A percentile compares a stretch with the other conserved stretches of the same genome.
These are phyloP conservation scores for Oenanthe melanoleuca DNA, from an alignment of 2,113 vertebrate species.

Conservation along the genomic window DNA sequence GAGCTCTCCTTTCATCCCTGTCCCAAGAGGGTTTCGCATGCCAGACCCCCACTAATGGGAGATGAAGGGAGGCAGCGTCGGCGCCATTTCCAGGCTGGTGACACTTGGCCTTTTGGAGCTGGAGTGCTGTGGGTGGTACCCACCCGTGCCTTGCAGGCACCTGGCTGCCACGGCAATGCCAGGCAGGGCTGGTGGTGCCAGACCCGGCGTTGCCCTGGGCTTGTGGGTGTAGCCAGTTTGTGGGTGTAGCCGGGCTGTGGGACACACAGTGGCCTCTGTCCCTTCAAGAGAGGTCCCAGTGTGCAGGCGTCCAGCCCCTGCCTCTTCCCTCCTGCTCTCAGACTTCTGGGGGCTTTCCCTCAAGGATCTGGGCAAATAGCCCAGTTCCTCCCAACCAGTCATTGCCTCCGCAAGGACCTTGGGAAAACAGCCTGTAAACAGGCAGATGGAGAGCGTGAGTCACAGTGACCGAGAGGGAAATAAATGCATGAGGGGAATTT, in stretches of 20 bases:
- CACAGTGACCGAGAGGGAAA: slow-evolving; percentile 35
- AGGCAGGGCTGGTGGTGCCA: not conserved
- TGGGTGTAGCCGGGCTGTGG: not conserved
- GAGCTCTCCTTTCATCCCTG: not conserved
- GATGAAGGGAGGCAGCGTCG: not conserved
- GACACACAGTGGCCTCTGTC: not conserved
- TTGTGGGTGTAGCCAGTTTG: not conserved
- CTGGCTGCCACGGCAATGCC: not conserved
- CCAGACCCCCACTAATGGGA: not conserved
- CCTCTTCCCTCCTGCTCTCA: not conserved
- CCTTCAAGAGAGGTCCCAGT: not conserved
- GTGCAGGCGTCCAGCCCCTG: accelerated
- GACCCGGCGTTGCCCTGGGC: not conserved
- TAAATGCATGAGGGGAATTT: slow-evolving; percentile 24
- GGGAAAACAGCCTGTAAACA: slow-evolving; percentile 54
- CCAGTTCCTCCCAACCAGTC: not conserved
- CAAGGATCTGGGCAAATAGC: not conserved
- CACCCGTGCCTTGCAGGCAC: not conserved
- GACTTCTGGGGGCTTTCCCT: not conserved
- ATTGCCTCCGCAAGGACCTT: not conserved
- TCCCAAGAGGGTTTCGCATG: not conserved
- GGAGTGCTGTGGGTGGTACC: not conserved
- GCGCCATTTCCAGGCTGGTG: not conserved
- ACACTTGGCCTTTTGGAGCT: not conserved
- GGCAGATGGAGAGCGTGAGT: slow-evolving; percentile 49